Evolutionary conservation across 2,113 vertebrate species (phyloP), one percentile per base, ranked within the genome.

Genomic region (Illadopsis cleaveri): DNA sequence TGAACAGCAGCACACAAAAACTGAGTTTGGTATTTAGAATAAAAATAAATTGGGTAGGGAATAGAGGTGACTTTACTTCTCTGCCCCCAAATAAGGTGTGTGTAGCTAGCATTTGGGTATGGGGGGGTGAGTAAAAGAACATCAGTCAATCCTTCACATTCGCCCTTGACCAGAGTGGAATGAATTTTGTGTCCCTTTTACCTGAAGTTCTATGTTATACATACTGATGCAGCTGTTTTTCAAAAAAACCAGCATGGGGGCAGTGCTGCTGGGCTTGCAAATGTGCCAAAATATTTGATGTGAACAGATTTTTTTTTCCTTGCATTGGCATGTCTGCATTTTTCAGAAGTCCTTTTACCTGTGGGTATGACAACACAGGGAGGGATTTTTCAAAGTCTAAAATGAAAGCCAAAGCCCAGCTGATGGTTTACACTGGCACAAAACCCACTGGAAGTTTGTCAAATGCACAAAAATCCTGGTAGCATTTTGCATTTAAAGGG

Each of bases 261-360:
- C 50, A 80, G 35, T 45, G 62, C 77, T 90, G 38, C 56, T 80
- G 61, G 53, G 89, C 40, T 86, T 96, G 31, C 45, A 83, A 78
- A 77, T 68, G 48, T 64, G 50, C 47, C 71, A 82, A 37, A 90
- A 93, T 24, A 24, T 75, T 86, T 86, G 4, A 37, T 62, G 69
- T 58, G 45, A 82, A 53, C 56, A 65, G 44, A 44, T n/a, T 38
- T 57, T 61, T 61, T 60, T 68, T 75, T 30, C 30, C 35, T 87
- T 76, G 22, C 23, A 62, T 70, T 28, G 12, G 35, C 38, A 44
- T 40, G 44, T 23, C 62, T 89, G n/a, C 37, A 20, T 56, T 93
- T 95, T 91, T 73, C 47, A 30, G 69, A 92, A 82, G 31, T 45
- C n/a, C 50, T 93, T 91, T 91, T 80, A 89, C 72, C 37, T 80